Base-by-base conservation (phyloP, 2,888 invertebrate species). In the Noctua fimbriata region DNA sequence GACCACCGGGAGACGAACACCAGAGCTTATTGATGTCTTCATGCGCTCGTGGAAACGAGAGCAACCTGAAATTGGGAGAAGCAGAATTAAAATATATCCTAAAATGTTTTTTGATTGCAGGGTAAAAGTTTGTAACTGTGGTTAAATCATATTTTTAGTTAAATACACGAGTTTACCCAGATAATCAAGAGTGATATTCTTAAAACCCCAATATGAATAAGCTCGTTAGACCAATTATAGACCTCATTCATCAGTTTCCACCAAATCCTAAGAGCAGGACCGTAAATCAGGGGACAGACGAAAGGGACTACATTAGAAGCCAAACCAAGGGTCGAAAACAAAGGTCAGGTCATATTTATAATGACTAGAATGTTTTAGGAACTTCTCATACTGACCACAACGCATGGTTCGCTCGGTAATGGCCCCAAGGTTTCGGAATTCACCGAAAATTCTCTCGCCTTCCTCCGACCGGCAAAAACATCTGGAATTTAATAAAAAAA, bases 361-460 rank as follows among this genome's bases (percentile, higher is more conserved):
- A 58, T 14, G n/a, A 55, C 18, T 49, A 49, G 4, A n/a, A 55
- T 55, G 4, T n/a, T 55, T n/a, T n/a, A 55, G 55, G 44, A 47
- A 47, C 47, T 47, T 47, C 47, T 47, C 47, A 58, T 52, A 92
- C 94, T 95, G 93, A 98, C 98, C 96, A 91, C 98, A 98, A 70
- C 96, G 97, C 97, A 97, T 97, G 73, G 92, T 95, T 55, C 93
- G 90, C 70, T 94, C 91, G 0, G 94, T 93, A 0, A 94, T 93
- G 7, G 93, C 88, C 24, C 95, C 94, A 7, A 96, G 92, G 83
- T 97, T 97, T 0, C 97, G 92, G 0, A 96, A 95, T 93, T 98
- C 98, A 0, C 98, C 98, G 89, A 98, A 98, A 79, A 98, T 97
- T 84, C 98, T 94, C 24, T 97, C 92, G 0, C 98, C 98, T 5